A percentile compares a stretch with the other conserved stretches of the same genome.
Conservation (phyloP, 1,140 invertebrate genomes). For the Conus ventricosus region DNA sequence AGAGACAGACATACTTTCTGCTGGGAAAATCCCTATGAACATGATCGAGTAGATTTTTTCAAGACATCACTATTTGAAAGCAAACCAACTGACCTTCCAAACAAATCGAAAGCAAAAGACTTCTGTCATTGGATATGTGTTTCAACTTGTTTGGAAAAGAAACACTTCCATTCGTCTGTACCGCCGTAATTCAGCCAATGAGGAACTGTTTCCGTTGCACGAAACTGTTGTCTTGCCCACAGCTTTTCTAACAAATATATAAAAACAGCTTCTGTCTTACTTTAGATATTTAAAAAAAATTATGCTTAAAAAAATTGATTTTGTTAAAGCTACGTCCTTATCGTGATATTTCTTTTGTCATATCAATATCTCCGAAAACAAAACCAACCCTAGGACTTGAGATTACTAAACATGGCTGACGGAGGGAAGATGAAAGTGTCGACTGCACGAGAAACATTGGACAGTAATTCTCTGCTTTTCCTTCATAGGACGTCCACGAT, state of each 20-base stretch:
- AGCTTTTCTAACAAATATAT: not conserved
- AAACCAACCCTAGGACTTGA: not conserved
- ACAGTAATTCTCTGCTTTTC: slow-evolving; percentile 47
- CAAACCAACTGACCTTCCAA: not conserved
- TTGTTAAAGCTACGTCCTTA: no score
- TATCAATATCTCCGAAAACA: no score
- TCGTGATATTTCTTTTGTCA: no score
- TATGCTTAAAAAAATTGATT: no score
- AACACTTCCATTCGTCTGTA: slow-evolving; percentile 27
- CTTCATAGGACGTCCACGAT: no score
- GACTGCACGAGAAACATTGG: slow-evolving; percentile 64
- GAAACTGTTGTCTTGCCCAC: not conserved
- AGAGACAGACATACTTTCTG: no score
- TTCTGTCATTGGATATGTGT: slow-evolving; percentile 13
- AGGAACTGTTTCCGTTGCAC: not conserved
- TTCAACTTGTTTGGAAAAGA: slow-evolving; percentile 23
- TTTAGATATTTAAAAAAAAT: no score
- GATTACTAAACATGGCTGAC: slow-evolving; percentile 54
- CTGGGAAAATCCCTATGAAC: no score
- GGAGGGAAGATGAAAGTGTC: slow-evolving; percentile 52
- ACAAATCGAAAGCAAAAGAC: slow-evolving; percentile 18
- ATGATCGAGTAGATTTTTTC: no score
- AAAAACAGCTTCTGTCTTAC: no score
- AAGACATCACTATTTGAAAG: no score
- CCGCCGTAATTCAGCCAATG: slow-evolving; percentile 26